phyloP scores from a whole-genome alignment of 2,113 vertebrate genomes.

The Spheniscus mendiculus region DNA sequence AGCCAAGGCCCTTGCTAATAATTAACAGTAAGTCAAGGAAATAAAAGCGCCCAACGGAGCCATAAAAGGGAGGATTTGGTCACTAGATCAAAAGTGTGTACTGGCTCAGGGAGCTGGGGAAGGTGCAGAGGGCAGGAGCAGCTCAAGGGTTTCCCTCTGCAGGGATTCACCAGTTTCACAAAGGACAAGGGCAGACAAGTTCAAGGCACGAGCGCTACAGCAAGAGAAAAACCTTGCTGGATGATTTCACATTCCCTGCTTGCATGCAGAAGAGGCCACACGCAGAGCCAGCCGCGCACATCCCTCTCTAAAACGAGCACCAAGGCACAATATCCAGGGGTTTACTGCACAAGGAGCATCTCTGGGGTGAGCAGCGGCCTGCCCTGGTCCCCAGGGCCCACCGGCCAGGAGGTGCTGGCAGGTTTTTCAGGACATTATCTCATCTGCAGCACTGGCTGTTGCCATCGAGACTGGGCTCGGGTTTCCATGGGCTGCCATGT shows the following conservation, averaged over 20 bases:
- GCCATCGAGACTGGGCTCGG: not conserved
- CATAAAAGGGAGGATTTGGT: not conserved
- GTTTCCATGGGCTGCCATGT: not conserved
- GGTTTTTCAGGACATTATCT: not conserved
- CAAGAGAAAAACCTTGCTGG: not conserved
- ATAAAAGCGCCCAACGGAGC: not conserved
- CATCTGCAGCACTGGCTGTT: not conserved
- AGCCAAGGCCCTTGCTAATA: not conserved
- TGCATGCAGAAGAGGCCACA: too few relatives aligned
- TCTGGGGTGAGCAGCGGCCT: not conserved
- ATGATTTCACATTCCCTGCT: not conserved
- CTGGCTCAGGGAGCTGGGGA: not conserved
- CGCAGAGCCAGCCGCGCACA: accelerated
- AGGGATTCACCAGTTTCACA: not conserved
- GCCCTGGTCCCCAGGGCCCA: not conserved
- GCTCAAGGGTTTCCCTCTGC: not conserved
- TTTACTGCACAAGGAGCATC: not conserved
- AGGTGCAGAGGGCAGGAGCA: not conserved
- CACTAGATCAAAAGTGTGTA: accelerated
- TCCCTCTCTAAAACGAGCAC: not conserved
- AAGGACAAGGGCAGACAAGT: not conserved
- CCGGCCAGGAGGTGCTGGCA: accelerated
- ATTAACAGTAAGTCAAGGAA: not conserved
- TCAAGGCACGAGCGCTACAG: not conserved
- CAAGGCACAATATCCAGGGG: accelerated